phyloP scores from a whole-genome alignment of 2,113 vertebrate species.

The Xiphias gladius region DNA sequence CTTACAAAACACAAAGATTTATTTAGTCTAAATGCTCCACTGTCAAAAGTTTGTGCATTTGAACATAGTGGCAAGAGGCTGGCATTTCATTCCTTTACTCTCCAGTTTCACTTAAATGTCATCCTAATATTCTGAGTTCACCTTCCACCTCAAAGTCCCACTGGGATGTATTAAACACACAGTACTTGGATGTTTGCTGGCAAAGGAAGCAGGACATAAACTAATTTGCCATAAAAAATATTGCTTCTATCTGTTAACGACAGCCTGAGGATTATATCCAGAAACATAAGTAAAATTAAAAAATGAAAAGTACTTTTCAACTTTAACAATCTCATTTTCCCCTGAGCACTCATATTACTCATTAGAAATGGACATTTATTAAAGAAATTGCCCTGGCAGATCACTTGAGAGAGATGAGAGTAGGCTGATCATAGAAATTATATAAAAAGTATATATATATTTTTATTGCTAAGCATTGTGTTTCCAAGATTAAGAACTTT shows the following conservation, averaged over 20 bases:
- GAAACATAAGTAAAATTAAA: not conserved
- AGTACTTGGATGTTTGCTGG: conserved; percentile 22
- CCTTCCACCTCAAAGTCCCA: conserved; percentile 15
- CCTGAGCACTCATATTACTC: not conserved
- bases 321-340: conserved; percentile 4
- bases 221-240: not conserved
- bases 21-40: not conserved
- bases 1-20: not conserved
- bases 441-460: not conserved
- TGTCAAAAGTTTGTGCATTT: not conserved
- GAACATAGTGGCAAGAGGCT: not conserved
- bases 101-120: conserved; percentile 26
- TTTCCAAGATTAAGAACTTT: conserved; percentile 6
- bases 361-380: conserved; percentile 9
- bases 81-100: conserved; percentile 18
- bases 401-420: conserved; percentile 22
- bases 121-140: not conserved
- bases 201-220: conserved; percentile 5
- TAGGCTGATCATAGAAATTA: not conserved
- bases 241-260: not conserved
- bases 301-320: not conserved
- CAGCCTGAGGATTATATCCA: not conserved
- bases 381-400: not conserved
- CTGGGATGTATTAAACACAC: conserved; percentile 28
- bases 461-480: not conserved